These are phyloP conservation scores for Rotaria macrura DNA, from an alignment of 2,888 invertebrate genomes.

Conservation along the genomic window DNA sequence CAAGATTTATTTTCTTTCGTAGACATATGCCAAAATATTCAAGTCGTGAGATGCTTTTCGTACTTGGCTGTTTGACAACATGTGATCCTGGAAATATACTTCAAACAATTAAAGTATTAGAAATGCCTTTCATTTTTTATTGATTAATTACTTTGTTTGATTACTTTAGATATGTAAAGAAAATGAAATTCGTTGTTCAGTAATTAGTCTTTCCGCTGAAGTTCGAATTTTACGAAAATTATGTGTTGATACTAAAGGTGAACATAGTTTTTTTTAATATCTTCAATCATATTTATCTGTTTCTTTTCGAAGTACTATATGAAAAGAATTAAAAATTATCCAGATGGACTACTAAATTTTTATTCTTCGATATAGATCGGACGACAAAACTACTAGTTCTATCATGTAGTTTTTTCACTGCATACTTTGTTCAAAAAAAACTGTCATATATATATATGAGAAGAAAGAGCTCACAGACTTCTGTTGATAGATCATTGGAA, in stretches of 20 bases:
- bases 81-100: conserved; percentile 90
- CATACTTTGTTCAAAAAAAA: too few species aligned
- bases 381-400: too few species aligned
- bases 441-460: too few species aligned
- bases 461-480: too few species aligned
- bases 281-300: too few species aligned
- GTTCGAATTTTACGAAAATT: conserved; percentile 76
- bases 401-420: too few species aligned
- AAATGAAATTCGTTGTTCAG: conserved; percentile 75
- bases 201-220: conserved; percentile 88
- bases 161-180: conserved; percentile 62
- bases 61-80: conserved; percentile 85
- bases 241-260: conserved; percentile 67
- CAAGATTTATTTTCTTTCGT: conserved; percentile 35
- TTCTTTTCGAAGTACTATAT: too few species aligned
- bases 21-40: conserved; percentile 79
- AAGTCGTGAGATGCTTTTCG: conserved; percentile 77
- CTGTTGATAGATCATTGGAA: too few species aligned
- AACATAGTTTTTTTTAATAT: neutral
- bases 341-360: too few species aligned
- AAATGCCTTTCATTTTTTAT: too few species aligned
- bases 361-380: too few species aligned
- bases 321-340: too few species aligned
- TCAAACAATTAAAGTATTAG: conserved; percentile 63
- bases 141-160: conserved; percentile 38